Percentiles rank a stretch among this genome's conserved stretches.
Evolutionary conservation across 2,797 vertebrate genomes (phyloP).

Genomic region (Odontamblyopus lacepedii): DNA sequence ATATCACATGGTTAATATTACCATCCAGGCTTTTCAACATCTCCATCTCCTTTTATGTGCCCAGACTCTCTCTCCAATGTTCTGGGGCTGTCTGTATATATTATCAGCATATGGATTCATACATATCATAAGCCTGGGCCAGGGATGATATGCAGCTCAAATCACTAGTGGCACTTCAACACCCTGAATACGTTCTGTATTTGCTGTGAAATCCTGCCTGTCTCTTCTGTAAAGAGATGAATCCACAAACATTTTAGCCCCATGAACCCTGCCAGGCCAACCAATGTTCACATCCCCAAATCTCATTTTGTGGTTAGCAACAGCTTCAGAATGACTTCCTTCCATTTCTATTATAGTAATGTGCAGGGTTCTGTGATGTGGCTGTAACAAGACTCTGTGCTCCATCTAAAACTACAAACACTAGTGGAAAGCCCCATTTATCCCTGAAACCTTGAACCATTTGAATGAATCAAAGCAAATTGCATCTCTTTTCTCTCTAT

Average conservation of each 20-base stretch:
- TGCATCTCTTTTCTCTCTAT: too few relatives aligned
- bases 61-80: constrained; percentile 13
- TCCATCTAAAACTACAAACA: not conserved
- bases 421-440: not conserved
- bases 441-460: not conserved
- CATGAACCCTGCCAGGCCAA: constrained; percentile 15
- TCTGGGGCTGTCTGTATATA: too few relatives aligned
- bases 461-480: too few relatives aligned
- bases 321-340: not conserved
- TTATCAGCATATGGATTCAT: not conserved
- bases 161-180: constrained; percentile 30
- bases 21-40: constrained; percentile 1
- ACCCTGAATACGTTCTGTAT: not conserved
- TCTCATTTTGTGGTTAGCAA: not conserved
- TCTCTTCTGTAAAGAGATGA: constrained; percentile 23
- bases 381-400: not conserved
- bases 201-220: constrained; percentile 19
- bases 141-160: constrained; percentile 36
- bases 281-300: not conserved
- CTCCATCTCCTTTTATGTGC: constrained; percentile 12
- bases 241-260: constrained; percentile 36
- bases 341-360: not conserved
- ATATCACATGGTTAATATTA: too few relatives aligned
- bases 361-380: not conserved
- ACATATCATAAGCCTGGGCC: constrained; percentile 35